phyloP scores from a whole-genome alignment of 2,113 vertebrate genomes.

The Cyanistes caeruleus region DNA sequence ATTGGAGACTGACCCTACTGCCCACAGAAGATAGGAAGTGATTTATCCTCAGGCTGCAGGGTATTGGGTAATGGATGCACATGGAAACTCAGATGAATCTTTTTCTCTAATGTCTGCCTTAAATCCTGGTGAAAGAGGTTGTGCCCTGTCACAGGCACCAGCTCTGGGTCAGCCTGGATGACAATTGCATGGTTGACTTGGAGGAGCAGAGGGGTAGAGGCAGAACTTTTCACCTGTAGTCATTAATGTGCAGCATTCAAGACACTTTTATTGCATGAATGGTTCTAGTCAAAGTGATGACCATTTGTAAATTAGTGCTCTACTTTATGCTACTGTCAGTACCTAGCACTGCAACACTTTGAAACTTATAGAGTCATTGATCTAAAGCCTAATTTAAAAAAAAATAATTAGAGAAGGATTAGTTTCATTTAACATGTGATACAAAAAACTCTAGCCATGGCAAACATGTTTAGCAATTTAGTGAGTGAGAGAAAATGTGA shows the following conservation, averaged over 20 bases:
- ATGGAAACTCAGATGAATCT: neutral
- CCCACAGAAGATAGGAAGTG: neutral
- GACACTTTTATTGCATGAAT: neutral
- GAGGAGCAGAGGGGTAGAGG: neutral
- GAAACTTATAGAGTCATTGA: neutral
- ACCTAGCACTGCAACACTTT: neutral
- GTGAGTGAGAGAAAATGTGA: neutral
- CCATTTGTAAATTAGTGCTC: neutral
- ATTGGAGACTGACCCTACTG: neutral
- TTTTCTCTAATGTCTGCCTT: neutral
- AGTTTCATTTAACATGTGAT: neutral
- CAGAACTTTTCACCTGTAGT: neutral
- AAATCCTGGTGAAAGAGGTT: neutral
- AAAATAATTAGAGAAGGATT: neutral
- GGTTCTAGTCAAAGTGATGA: neutral
- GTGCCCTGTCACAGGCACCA: neutral
- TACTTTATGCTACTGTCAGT: neutral
- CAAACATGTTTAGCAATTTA: neutral
- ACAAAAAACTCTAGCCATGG: neutral
- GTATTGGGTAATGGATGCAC: neutral
- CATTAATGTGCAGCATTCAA: neutral
- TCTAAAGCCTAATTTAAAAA: neutral
- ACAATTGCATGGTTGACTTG: neutral
- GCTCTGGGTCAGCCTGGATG: neutral
- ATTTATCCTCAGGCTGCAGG: neutral